Evolutionary conservation across 1,140 invertebrate species (phyloP).

Genomic region (Heliothis subflexa): DNA sequence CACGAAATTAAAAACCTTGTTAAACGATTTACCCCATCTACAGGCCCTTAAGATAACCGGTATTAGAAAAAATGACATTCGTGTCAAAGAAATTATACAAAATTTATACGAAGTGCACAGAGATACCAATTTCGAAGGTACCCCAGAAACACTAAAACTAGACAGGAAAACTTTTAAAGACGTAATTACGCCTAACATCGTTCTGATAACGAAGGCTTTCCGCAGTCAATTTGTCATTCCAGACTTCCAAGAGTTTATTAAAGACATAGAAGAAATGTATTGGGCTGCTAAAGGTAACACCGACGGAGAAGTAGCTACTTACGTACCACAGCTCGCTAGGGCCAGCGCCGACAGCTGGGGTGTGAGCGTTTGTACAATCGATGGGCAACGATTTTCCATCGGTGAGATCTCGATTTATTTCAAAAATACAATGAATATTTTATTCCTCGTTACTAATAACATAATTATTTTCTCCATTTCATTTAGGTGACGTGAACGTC

Average conservation of each 20-base stretch:
- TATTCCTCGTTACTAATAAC: not conserved
- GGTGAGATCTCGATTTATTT: slow-evolving; percentile 75
- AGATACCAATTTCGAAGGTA: slow-evolving; percentile 90
- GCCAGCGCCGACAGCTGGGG: slow-evolving; percentile 96
- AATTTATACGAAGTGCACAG: slow-evolving; percentile 93
- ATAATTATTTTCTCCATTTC: slow-evolving; percentile 13
- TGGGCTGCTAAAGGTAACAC: slow-evolving; percentile 95
- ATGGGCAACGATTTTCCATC: slow-evolving; percentile 97
- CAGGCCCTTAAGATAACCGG: slow-evolving; percentile 95
- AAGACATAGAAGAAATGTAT: slow-evolving; percentile 97
- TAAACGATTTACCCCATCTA: not conserved
- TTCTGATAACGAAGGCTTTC: slow-evolving; percentile 96
- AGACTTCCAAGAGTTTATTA: slow-evolving; percentile 96
- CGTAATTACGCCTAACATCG: slow-evolving; percentile 94
- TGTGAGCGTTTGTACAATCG: slow-evolving; percentile 96
- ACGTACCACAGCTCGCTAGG: slow-evolving; percentile 97
- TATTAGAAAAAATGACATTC: slow-evolving; percentile 94
- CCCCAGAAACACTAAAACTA: slow-evolving; percentile 94
- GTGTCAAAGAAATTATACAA: slow-evolving; percentile 94
- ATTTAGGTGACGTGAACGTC: slow-evolving; percentile 91
- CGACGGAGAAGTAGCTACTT: slow-evolving; percentile 95
- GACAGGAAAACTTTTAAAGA: slow-evolving; percentile 94
- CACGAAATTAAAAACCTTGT: not conserved
- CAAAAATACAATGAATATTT: not conserved
- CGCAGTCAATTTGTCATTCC: slow-evolving; percentile 98